phyloP scores from a whole-genome alignment of 1,140 invertebrate species.

The Drosophila bocki region DNA sequence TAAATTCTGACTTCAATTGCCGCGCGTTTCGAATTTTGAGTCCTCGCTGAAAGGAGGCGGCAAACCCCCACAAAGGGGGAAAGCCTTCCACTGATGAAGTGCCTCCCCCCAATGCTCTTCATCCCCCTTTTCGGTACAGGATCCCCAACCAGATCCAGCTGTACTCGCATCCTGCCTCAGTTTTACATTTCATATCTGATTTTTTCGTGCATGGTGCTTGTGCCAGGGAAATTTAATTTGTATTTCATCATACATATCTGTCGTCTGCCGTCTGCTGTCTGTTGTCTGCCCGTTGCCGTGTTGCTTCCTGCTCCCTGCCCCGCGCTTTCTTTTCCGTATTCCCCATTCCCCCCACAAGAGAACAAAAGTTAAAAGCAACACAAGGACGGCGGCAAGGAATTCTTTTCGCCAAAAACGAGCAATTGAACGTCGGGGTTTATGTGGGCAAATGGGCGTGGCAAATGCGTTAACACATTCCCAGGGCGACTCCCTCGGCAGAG shows the following conservation, averaged over 20 bases:
- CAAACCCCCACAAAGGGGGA: conserved; percentile 5
- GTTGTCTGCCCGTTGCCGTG: conserved; percentile 1
- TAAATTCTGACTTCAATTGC: conserved; percentile 73
- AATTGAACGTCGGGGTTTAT: conserved; percentile 49
- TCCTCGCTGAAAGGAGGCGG: conserved; percentile 4
- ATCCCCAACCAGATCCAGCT: neutral
- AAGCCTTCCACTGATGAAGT: conserved; percentile 37
- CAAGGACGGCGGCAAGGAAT: conserved; percentile 14
- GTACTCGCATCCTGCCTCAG: conserved; percentile 43
- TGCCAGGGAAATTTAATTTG: conserved; percentile 78
- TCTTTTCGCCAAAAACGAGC: conserved; percentile 65
- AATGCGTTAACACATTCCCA: conserved; percentile 47
- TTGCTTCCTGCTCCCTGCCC: conserved; percentile 6
- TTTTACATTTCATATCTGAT: conserved; percentile 82
- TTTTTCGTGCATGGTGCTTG: conserved; percentile 56
- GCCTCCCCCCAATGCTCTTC: neutral
- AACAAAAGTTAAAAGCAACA: conserved; percentile 54
- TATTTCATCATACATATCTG: conserved; percentile 77
- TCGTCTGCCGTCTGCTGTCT: conserved; percentile 42
- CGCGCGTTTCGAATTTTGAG: conserved; percentile 51
- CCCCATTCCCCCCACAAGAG: conserved; percentile 22
- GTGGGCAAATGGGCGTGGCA: conserved; percentile 45
- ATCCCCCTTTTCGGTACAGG: neutral
- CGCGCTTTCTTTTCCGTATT: conserved; percentile 9
- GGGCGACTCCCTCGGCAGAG: neutral